Evolutionary conservation across 2,797 vertebrate genomes (phyloP).

Genomic region (Amblyraja radiata): DNA sequence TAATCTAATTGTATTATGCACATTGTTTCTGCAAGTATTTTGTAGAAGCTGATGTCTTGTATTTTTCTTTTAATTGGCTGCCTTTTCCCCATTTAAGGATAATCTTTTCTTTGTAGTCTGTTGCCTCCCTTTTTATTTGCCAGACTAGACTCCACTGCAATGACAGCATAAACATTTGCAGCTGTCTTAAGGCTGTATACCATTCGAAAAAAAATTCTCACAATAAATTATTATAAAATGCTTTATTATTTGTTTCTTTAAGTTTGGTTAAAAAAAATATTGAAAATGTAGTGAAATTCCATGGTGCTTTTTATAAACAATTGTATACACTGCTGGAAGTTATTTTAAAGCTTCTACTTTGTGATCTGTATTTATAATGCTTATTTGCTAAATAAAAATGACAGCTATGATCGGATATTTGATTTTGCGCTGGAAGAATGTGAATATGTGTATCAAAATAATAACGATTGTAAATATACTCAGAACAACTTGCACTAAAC

Average conservation of each 20-base stretch:
- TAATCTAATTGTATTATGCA: not conserved
- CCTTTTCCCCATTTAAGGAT: not conserved
- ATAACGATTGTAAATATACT: not conserved
- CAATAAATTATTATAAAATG: not conserved
- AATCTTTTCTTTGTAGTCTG: not conserved
- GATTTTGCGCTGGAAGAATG: not conserved
- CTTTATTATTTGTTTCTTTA: not conserved
- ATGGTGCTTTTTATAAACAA: not conserved
- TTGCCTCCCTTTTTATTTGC: not conserved
- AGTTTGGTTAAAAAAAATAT: too few species aligned
- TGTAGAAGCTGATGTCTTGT: not conserved
- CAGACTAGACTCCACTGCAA: not conserved
- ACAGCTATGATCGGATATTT: not conserved
- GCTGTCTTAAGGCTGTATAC: not conserved
- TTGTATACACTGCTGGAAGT: not conserved
- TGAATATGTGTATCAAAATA: not conserved
- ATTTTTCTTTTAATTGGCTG: not conserved
- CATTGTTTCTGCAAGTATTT: not conserved
- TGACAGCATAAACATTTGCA: not conserved
- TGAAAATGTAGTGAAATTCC: not conserved
- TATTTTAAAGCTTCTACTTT: not conserved
- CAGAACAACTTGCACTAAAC: too few species aligned
- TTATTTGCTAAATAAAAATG: not conserved
- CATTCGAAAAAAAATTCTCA: not conserved
- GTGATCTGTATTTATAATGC: not conserved